These are phyloP conservation scores for Formicarius rufipectus DNA, from an alignment of 2,113 vertebrate species.

Conservation along the genomic window DNA sequence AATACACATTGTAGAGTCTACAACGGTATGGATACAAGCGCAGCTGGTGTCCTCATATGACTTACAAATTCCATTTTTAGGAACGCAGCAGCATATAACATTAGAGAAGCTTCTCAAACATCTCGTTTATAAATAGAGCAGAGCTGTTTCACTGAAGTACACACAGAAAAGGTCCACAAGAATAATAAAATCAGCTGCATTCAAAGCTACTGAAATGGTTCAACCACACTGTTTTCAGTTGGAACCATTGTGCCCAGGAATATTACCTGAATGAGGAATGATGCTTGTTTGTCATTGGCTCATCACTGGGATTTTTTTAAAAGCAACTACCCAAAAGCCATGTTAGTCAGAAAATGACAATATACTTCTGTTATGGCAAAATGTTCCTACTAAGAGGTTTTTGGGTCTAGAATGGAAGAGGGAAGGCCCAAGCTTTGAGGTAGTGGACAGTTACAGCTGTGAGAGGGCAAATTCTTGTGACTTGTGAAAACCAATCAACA, in stretches of 20 bases:
- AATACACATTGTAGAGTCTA: constrained; percentile 31
- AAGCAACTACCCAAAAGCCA: background rate
- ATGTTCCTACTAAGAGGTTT: background rate
- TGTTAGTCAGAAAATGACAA: background rate
- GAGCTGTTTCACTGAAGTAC: background rate
- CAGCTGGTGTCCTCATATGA: constrained; percentile 69
- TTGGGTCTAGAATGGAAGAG: background rate
- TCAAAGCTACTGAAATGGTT: background rate
- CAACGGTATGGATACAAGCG: constrained; percentile 47
- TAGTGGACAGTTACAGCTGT: background rate
- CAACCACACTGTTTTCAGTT: background rate
- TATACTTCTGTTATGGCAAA: background rate
- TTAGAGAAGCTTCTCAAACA: background rate
- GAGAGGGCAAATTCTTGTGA: background rate
- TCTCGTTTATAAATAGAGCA: constrained; percentile 27
- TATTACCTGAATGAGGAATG: background rate
- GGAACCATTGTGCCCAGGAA: background rate
- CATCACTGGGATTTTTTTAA: background rate
- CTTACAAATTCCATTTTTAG: constrained; percentile 58
- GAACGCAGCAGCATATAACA: constrained; percentile 14
- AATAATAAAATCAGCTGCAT: background rate
- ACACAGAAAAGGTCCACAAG: background rate
- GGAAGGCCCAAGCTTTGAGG: background rate
- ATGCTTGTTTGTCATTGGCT: background rate
- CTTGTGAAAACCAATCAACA: background rate